A percentile compares a stretch with the other conserved stretches of the same genome.
Evolutionary conservation across 2,888 invertebrate species (phyloP).

Genomic region (Bursaphelenchus okinawaensis): DNA sequence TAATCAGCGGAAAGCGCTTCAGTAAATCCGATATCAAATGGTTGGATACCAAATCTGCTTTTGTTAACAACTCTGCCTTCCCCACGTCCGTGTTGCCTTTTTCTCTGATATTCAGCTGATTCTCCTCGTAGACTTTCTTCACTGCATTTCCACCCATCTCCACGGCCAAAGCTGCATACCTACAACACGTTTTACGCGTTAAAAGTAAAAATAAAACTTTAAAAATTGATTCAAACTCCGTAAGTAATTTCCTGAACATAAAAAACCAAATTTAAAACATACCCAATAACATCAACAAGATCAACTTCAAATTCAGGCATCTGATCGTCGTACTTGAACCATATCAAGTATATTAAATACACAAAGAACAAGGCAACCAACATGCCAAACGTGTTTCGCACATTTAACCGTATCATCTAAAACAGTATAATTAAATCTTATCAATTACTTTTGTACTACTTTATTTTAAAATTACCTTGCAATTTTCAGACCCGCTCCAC

Average conservation of each 20-base stretch:
- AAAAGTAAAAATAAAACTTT: neutral
- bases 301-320: constrained; percentile 48
- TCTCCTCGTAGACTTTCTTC: constrained; percentile 42
- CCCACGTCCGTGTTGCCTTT: constrained; percentile 54
- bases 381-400: neutral
- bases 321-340: neutral
- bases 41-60: constrained; percentile 56
- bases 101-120: constrained; percentile 29
- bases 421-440: neutral
- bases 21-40: constrained; percentile 49
- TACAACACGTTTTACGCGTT: constrained; percentile 29
- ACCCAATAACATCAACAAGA: constrained; percentile 45
- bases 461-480: neutral
- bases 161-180: constrained; percentile 51
- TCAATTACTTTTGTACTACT: too few species aligned
- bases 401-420: neutral
- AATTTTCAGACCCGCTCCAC: neutral
- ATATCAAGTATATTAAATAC: neutral
- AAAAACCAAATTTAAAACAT: neutral
- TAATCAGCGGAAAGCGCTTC: constrained; percentile 46
- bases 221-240: neutral
- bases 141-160: constrained; percentile 56
- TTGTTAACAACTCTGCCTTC: constrained; percentile 53
- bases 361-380: neutral
- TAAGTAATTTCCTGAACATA: neutral